Conservation (phyloP, 1,140 invertebrate genomes). For the Drosophila tsacasi region DNA sequence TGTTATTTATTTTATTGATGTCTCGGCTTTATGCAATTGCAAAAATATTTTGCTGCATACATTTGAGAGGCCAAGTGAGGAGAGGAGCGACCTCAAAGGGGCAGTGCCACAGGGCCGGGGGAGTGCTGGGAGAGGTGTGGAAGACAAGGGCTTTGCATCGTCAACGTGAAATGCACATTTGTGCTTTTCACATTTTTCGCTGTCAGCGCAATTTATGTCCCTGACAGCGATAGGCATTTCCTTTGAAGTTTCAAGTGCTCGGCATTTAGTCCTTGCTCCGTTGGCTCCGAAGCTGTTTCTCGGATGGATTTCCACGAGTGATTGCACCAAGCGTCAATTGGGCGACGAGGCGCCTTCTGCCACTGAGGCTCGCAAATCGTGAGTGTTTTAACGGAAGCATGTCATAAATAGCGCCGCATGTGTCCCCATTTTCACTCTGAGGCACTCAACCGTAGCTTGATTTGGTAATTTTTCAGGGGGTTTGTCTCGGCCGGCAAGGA, state of each 20-base stretch:
- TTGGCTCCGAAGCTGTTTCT: conserved; percentile 35
- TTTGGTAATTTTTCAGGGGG: neutral
- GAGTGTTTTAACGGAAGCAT: conserved; percentile 81
- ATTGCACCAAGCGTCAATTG: conserved; percentile 49
- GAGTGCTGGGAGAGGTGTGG: neutral
- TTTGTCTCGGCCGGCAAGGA: neutral
- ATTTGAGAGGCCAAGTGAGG: conserved; percentile 51
- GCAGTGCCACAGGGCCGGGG: neutral
- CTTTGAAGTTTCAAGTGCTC: conserved; percentile 79
- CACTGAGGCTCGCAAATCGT: conserved; percentile 53
- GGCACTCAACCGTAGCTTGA: neutral
- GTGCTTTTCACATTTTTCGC: conserved; percentile 67
- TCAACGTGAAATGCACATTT: conserved; percentile 59
- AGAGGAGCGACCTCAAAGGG: conserved; percentile 13
- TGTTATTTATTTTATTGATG: conserved; percentile 84
- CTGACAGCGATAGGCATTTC: conserved; percentile 83
- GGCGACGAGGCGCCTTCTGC: conserved; percentile 3
- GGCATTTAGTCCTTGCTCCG: conserved; percentile 40
- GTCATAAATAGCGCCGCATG: conserved; percentile 80
- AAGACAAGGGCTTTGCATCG: conserved; percentile 32
- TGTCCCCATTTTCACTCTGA: conserved; percentile 53
- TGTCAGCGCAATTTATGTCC: conserved; percentile 83
- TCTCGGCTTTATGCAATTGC: conserved; percentile 73
- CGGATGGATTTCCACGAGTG: conserved; percentile 55
- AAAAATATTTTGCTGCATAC: conserved; percentile 79